These are phyloP conservation scores for Campoplex capitator DNA, from an alignment of 2,888 invertebrate species.

Conservation along the genomic window DNA sequence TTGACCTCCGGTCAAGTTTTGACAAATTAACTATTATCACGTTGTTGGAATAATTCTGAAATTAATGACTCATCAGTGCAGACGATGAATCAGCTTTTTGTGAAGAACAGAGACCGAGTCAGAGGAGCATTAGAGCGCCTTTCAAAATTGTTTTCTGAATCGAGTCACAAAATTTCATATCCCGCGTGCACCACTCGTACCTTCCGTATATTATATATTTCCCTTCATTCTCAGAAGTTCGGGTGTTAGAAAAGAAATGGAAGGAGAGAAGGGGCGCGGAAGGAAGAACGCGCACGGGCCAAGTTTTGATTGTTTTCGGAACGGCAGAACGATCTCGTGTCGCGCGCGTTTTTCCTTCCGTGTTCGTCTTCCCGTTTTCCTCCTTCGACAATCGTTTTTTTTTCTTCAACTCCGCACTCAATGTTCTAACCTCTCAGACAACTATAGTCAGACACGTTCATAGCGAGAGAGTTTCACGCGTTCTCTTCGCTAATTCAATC, in stretches of 20 bases:
- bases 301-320: slow-evolving; percentile 67
- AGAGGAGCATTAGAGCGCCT: not conserved
- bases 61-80: not conserved
- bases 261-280: slow-evolving; percentile 14
- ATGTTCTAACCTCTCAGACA: not conserved
- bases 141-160: not conserved
- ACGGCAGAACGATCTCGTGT: slow-evolving; percentile 52
- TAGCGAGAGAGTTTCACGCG: slow-evolving; percentile 7
- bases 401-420: not conserved
- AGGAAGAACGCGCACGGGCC: slow-evolving; percentile 42
- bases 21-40: no score
- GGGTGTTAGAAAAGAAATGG: slow-evolving; percentile 27
- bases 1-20: no score
- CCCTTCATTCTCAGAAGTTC: slow-evolving; percentile 8
- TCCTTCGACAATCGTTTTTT: not conserved
- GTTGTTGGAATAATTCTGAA: not conserved
- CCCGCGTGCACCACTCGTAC: not conserved
- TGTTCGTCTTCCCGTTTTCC: slow-evolving; percentile 4
- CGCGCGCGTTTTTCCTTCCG: slow-evolving; percentile 19
- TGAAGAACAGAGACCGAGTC: not conserved
- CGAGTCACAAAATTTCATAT: not conserved
- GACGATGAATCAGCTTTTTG: not conserved
- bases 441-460: not conserved
- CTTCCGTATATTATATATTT: not conserved
- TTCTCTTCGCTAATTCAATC: slow-evolving; percentile 62